Base-by-base conservation (phyloP, 2,888 invertebrate species). In the Dolichopus griseipennis region DNA sequence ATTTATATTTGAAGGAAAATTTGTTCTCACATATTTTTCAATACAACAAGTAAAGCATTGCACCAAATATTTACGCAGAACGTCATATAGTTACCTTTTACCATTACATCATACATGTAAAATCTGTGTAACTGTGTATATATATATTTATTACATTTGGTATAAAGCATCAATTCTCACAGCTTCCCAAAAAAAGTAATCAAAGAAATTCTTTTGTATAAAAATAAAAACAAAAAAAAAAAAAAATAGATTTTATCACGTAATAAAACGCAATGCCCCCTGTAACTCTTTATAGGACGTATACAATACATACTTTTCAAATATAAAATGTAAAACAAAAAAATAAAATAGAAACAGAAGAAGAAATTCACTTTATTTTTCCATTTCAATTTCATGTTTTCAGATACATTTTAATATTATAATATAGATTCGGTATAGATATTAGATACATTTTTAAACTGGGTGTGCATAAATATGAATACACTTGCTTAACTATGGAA, bases 241-340 rank as follows among this genome's bases (percentile, higher is more conserved):
- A 37, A 37, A 10, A 37, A 37, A n/a, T 5, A 52, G 52, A 52
- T 52, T 52, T 52, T 52, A 52, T 52, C 52, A 52, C 52, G 52
- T 52, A 52, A 52, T 52, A 52, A 52, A 52, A 52, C 52, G 52
- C 18, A 52, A 52, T 52, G 52, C 52, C 52, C 52, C 52, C 52
- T 12, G 18, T 52, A 52, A 2, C 15, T 18, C 18, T 41, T 41
- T 41, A 12, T 41, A 2, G 41, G 41, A 41, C 12, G 41, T 9
- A n/a, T n/a, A 27, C 27, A 27, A 27, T 27, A 41, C 8, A 6
- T 52, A 52, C 18, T n/a, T 52, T 52, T 52, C 4, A 52, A 52
- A 52, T 52, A n/a, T 2, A 52, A 52, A 52, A 52, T 18, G n/a
- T 12, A 52, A 52, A n/a, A n/a, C n/a, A n/a, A n/a, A n/a, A 37